Evolutionary conservation across 2,113 vertebrate species (phyloP), one percentile per base, ranked within the genome.

Genomic region (Ursus arctos): DNA sequence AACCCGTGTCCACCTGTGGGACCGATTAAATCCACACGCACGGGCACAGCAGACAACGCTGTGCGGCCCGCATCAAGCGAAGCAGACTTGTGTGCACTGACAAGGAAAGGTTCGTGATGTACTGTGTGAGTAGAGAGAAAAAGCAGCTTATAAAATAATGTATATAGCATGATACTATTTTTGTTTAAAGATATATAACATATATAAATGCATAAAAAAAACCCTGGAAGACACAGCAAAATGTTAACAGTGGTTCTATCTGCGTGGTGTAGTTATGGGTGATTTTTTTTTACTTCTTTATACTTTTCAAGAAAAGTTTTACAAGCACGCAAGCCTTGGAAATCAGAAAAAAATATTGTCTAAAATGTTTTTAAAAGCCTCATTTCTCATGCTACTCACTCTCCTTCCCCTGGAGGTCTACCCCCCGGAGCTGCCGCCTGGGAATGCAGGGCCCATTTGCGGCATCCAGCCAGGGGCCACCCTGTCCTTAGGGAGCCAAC

Each of bases 131-230:
- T 7, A 80, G 71, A 83, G 76, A 95, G 94, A 90, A 94, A 95
- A 92, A 94, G 88, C 93, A 94, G 98, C 98, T 98, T 98, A 98
- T 98, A 98, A 91, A 97, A 98, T 98, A 97, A 97, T 98, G 98
- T 98, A 98, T 96, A 98, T 98, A 98, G 98, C 98, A 98, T 98
- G 98, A 98, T 87, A 97, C 95, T 98, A 98, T 98, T 98, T 98
- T 98, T 98, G 98, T 98, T 98, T 88, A 98, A 98, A 98, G 91
- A 98, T 97, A 97, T 97, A 97, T 94, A 97, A 97, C 97, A 97
- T 98, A 97, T 98, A 97, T 97, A 98, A 98, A 98, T 97, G 94
- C 97, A 98, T 98, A 97, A 98, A 98, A 97, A 90, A 88, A 67
- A 31, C 7, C 74, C 74, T 94, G 76, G 83, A 97, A 95, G 92